Evolutionary conservation across 2,113 vertebrate genomes (phyloP), one percentile per base, ranked within the genome.

Genomic region (Motacilla alba): DNA sequence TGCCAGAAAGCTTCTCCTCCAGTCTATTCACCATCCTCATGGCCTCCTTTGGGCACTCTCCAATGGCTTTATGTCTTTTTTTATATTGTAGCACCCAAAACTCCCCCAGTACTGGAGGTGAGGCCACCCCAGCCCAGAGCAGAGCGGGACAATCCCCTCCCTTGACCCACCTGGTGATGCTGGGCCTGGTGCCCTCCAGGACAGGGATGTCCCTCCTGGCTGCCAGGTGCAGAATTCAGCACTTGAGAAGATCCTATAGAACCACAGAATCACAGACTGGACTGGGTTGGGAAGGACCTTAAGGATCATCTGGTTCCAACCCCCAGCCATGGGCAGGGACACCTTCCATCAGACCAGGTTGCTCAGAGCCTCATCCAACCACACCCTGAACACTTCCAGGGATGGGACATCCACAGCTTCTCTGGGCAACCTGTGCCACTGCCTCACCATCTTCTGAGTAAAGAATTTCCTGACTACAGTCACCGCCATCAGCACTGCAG

Each of bases 131-230:
- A 74, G 47, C 7, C 14, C 58, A 9, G 35, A 52, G 30, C 47
- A 53, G 52, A 39, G 27, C 0, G 1, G 64, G 63, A 70, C 56
- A 70, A 70, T 78, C 56, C 64, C 47, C n/a, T 62, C 33, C 23
- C n/a, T 16, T 49, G 35, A 35, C 30, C 43, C 0, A 0, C 33
- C 33, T 49, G 33, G 9, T 0, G 0, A 33, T 37, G 72, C 63
- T 77, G 33, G 18, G 15, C 73, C 62, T 53, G 55, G 20, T 55
- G 15, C 15, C 46, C 44, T 28, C n/a, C 74, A 55, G 56, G 64
- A 47, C 47, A 46, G 39, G 19, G n/a, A 21, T 70, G 74, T 28
- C 49, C 41, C 41, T 39, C 56, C 56, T 47, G 84, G 24, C 56
- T 79, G 21, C 49, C 56, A 41, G 47, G 46, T 26, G 26, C 35